phyloP scores from a whole-genome alignment of 2,888 invertebrate species.

The Minunthozetes semirufus region DNA sequence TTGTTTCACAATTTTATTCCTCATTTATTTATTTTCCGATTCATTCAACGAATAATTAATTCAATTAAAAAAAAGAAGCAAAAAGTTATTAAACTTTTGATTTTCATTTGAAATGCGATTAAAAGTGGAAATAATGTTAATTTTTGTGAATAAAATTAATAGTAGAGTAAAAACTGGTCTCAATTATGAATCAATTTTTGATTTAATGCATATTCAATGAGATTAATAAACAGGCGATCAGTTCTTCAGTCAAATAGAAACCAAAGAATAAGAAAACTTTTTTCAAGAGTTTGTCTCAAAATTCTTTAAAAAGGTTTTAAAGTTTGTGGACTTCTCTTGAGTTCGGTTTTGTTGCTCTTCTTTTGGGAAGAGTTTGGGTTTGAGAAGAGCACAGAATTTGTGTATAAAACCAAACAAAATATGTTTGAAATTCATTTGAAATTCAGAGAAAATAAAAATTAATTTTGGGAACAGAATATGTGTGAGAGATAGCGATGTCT shows the following conservation, averaged over 20 bases:
- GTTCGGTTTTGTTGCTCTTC: background rate
- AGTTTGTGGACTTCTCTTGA: background rate
- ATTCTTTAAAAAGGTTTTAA: slow-evolving; percentile 1
- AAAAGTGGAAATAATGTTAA: background rate
- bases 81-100: slow-evolving; percentile 6
- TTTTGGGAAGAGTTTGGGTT: too few species aligned
- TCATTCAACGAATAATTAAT: background rate
- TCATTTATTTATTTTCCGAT: background rate
- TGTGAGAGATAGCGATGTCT: background rate
- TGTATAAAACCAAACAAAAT: background rate
- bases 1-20: slow-evolving; percentile 3
- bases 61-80: background rate
- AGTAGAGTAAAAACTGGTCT: too few species aligned
- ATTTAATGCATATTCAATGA: too few species aligned
- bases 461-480: background rate
- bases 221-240: background rate
- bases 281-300: background rate
- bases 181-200: too few species aligned
- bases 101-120: background rate
- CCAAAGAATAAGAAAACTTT: background rate
- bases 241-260: background rate
- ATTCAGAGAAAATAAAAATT: background rate
- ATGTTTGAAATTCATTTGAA: background rate
- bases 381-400: background rate
- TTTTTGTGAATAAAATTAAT: background rate